Evolutionary conservation across 1,140 invertebrate species (phyloP).

Genomic region (Drosophila azteca): DNA sequence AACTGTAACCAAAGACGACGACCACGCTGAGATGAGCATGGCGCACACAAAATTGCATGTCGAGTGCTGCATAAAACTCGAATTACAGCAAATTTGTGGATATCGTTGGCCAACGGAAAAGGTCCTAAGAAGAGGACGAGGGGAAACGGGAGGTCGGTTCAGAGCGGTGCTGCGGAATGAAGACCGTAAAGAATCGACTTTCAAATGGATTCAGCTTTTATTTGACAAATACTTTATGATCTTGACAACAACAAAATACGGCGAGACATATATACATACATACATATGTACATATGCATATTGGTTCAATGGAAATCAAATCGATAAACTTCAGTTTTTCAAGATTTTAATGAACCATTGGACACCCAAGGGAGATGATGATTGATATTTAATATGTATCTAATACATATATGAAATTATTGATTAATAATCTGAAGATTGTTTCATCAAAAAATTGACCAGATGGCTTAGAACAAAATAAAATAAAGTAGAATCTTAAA

Average conservation of each 20-base stretch:
- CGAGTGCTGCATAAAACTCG: constrained; percentile 74
- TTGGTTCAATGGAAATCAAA: constrained; percentile 1
- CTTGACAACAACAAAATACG: constrained; percentile 11
- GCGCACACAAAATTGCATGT: constrained; percentile 71
- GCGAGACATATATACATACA: too few relatives aligned
- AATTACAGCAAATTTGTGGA: constrained; percentile 70
- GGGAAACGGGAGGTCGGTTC: neutral
- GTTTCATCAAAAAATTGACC: too few relatives aligned
- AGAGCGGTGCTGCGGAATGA: too few relatives aligned
- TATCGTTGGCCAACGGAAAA: constrained; percentile 27
- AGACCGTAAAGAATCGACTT: constrained; percentile 3
- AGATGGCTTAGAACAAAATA: too few relatives aligned
- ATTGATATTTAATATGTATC: too few relatives aligned
- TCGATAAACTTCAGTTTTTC: neutral
- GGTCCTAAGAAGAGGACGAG: neutral
- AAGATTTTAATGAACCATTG: too few relatives aligned
- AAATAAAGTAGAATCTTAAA: too few relatives aligned
- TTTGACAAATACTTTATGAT: constrained; percentile 53
- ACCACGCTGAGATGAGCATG: constrained; percentile 23
- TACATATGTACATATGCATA: too few relatives aligned
- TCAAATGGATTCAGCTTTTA: constrained; percentile 42
- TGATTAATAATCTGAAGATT: too few relatives aligned
- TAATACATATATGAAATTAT: too few relatives aligned
- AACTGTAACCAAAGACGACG: constrained; percentile 64
- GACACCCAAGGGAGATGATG: too few relatives aligned